phyloP scores from a whole-genome alignment of 2,113 vertebrate species.

The Speoplatyrhinus poulsoni region DNA sequence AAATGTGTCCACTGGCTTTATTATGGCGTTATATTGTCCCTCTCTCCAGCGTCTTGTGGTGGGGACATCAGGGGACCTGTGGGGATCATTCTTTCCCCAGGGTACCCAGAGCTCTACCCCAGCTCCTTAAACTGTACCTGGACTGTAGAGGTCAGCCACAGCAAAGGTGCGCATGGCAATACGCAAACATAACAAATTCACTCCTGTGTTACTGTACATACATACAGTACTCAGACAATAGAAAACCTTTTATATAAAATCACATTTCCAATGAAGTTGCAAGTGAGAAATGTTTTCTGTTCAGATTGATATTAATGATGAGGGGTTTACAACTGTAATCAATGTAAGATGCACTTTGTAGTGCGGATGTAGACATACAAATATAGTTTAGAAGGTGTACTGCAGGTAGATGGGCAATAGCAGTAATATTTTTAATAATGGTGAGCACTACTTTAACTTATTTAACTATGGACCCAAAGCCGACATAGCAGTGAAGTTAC shows the following conservation, averaged over 20 bases:
- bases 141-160: slow-evolving; percentile 80
- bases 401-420: no score
- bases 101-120: slow-evolving; percentile 93
- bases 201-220: not conserved
- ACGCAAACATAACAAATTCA: not conserved
- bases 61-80: slow-evolving; percentile 90
- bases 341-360: no score
- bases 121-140: slow-evolving; percentile 98
- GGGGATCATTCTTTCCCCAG: slow-evolving; percentile 93
- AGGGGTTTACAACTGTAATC: not conserved
- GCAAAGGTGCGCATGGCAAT: slow-evolving; percentile 68
- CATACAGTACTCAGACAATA: not conserved
- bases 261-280: no score
- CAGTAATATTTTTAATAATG: no score
- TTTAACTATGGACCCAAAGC: no score
- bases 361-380: no score
- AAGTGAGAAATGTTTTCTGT: not conserved
- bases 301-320: not conserved
- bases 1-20: slow-evolving; percentile 54
- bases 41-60: slow-evolving; percentile 88
- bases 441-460: no score
- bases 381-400: no score
- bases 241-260: not conserved
- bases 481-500: no score
- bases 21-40: slow-evolving; percentile 16